These are phyloP conservation scores for Manduca sexta DNA, from an alignment of 1,140 invertebrate species.

Conservation along the genomic window DNA sequence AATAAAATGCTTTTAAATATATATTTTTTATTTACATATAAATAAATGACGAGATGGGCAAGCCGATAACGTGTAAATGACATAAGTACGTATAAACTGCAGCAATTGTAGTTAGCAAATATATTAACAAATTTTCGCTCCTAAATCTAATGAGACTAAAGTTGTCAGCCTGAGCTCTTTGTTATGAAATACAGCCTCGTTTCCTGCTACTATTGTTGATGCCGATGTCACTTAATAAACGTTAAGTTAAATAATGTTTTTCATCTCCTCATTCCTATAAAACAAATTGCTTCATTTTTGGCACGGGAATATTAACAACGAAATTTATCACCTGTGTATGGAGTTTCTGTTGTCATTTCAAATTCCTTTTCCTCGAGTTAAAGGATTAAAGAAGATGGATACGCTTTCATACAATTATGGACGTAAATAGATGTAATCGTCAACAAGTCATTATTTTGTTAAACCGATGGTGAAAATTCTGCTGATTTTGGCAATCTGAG, in stretches of 20 bases:
- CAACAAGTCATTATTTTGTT: too few species aligned
- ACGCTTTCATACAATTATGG: background rate
- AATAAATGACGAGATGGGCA: too few species aligned
- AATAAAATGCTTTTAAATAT: too few species aligned
- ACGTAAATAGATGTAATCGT: background rate
- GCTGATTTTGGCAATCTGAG: too few species aligned
- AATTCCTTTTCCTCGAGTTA: slow-evolving; percentile 4
- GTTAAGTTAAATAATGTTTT: slow-evolving; percentile 55
- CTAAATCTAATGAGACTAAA: too few species aligned
- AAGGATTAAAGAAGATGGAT: background rate
- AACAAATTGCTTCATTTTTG: slow-evolving; percentile 67
- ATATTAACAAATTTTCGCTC: too few species aligned
- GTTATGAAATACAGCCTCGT: slow-evolving; percentile 5
- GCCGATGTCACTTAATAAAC: slow-evolving; percentile 44
- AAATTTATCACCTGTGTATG: slow-evolving; percentile 55
- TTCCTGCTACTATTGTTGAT: slow-evolving; percentile 7
- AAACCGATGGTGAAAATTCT: too few species aligned
- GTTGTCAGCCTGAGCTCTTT: background rate
- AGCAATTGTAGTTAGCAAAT: too few species aligned
- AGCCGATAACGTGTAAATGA: too few species aligned
- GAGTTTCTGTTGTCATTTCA: slow-evolving; percentile 24
- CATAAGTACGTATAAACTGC: too few species aligned
- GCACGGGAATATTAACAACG: slow-evolving; percentile 43
- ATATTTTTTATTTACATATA: too few species aligned
- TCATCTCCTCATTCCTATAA: slow-evolving; percentile 58